Evolutionary conservation across 2,888 invertebrate genomes (phyloP).

Genomic region (Pristionchus japonicus): DNA sequence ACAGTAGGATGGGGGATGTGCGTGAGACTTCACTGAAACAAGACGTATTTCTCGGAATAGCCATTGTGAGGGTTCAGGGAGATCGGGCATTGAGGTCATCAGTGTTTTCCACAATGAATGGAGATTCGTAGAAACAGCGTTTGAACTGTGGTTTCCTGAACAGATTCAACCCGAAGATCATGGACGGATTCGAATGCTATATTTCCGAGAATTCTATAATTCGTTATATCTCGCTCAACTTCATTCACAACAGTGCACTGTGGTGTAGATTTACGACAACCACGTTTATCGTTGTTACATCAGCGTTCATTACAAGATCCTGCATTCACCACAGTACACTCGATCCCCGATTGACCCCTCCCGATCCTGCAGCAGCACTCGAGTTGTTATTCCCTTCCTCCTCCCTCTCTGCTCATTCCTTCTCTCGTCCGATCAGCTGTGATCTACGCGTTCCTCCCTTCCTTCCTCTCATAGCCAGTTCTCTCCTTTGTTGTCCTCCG

Average conservation of each 20-base stretch:
- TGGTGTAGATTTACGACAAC: too few relatives aligned
- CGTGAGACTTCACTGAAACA: background rate
- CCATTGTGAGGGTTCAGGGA: background rate
- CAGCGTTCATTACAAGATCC: background rate
- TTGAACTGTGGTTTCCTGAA: too few relatives aligned
- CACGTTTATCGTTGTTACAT: too few relatives aligned
- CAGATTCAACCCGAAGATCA: too few relatives aligned
- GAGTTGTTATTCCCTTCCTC: background rate
- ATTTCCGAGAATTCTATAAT: too few relatives aligned
- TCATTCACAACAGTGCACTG: too few relatives aligned
- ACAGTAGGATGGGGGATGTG: background rate
- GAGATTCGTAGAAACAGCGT: background rate
- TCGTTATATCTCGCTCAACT: background rate
- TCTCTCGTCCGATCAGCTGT: constrained; percentile 13
- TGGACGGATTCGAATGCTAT: too few relatives aligned
- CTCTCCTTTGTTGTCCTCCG: constrained; percentile 32
- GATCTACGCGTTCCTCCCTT: background rate
- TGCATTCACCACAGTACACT: background rate
- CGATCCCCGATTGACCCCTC: background rate
- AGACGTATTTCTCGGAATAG: background rate
- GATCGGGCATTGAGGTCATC: background rate
- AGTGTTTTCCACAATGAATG: background rate
- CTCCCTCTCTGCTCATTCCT: background rate
- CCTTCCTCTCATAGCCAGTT: constrained; percentile 33
- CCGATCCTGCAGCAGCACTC: background rate